Evolutionary conservation across 2,888 invertebrate species (phyloP), one percentile per base, ranked within the genome.

Genomic region (Athetis lepigone): DNA sequence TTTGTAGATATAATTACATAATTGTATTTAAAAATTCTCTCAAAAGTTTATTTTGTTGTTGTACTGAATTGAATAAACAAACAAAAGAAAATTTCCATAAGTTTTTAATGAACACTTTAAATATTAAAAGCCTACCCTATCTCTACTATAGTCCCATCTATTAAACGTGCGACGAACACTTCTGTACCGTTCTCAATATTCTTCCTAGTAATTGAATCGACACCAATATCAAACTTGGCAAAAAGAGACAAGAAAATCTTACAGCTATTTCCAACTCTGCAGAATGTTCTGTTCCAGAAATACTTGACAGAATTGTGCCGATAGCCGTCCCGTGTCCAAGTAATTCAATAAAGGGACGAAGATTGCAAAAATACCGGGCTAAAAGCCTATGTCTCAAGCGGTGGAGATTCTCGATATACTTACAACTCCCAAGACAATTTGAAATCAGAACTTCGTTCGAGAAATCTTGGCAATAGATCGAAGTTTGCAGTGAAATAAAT

Each of bases 341-440:
- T 72, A 72, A 72, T 70, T 70, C 25, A 59, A 70, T 70, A 59
- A 59, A 49, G 18, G 13, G 13, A 43, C 7, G 9, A 36, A 65
- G 36, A 54, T 37, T 36, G 39, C 47, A 18, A 23, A 27, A 45
- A 49, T 52, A 70, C 59, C 36, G 33, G n/a, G 40, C 45, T 49
- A 39, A 37, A 55, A 42, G 71, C 19, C 39, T 27, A 18, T 54
- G 49, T 66, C 51, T 65, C 52, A 19, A 40, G 27, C 11, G 19
- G 43, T 47, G 13, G 25, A 39, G 51, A 56, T 51, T 25, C 25
- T n/a, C 19, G 51, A 50, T 69, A 45, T 39, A 69, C 49, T 45
- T 43, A 13, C 33, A 13, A 33, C 33, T 33, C 37, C 37, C 43
- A 11, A 25, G 43, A 43, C 42, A 56, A 47, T 66, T 64, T 47